Evolutionary conservation across 2,113 vertebrate genomes (phyloP), one percentile per base, ranked within the genome.

Genomic region (Peucedramus taeniatus): DNA sequence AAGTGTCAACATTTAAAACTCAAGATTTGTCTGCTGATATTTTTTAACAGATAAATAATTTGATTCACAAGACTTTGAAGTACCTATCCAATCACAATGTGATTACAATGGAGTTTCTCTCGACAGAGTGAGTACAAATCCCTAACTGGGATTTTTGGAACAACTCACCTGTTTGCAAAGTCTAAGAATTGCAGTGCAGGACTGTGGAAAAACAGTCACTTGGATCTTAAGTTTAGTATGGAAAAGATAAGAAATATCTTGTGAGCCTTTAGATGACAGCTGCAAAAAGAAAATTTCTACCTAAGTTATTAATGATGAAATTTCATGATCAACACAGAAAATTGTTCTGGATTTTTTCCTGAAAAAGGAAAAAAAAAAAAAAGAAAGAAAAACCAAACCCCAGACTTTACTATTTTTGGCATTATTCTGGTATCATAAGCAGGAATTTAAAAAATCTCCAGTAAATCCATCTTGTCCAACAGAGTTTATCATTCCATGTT

Each of bases 11-110:
- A 88, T 96, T 69, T 74, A 64, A 92, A 95, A 83, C 51, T 78
- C 51, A 63, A 83, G 71, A 83, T 94, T 83, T 86, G 16, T 71
- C 71, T 53, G 64, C 35, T 68, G 82, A 81, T 94, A 81, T 68
- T 81, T 89, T 93, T 86, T 53, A 92, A 93, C 35, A 63, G 64
- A 76, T 72, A 94, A 92, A 92, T 87, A 94, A 88, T 83, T 90
- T 86, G 78, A 83, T 90, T 90, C 40, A 68, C 57, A 90, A 80
- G 35, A 54, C 30, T 70, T 66, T 75, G 72, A 92, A 70, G 60
- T 71, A 92, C n/a, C 68, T 78, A 51, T 71, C 89, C 51, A 90
- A 86, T 74, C 71, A 75, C 45, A 81, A 59, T 42, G 12, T 40
- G 51, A 79, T 75, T 80, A 63, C 44, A 86, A 50, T 20, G 47